Conservation (phyloP, 2,888 invertebrate genomes). For the Rhagium mordax region DNA sequence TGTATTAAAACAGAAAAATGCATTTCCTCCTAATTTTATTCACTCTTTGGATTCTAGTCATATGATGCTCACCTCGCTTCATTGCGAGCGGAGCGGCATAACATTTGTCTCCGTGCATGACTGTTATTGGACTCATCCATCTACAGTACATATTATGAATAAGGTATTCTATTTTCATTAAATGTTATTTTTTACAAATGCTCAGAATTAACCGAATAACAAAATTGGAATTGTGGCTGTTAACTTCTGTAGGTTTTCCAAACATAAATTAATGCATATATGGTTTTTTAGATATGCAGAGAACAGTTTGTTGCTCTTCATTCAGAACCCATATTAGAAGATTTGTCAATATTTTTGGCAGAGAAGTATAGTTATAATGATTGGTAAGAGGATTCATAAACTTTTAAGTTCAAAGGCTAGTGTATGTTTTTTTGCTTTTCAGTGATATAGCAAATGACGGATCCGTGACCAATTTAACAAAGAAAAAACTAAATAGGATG, state of each 20-base stretch:
- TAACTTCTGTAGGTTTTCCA: too few relatives aligned
- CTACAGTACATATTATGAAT: conserved; percentile 90
- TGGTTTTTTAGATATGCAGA: conserved; percentile 86
- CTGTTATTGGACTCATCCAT: conserved; percentile 99
- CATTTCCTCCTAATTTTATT: conserved; percentile 99
- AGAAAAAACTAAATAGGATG: conserved; percentile 76
- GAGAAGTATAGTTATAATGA: conserved; percentile 78
- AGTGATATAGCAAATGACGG: conserved; percentile 72
- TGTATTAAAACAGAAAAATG: conserved; percentile 92
- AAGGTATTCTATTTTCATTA: conserved; percentile 72
- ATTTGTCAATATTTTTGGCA: conserved; percentile 84
- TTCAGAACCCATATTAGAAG: conserved; percentile 91
- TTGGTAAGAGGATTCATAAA: conserved; percentile 70
- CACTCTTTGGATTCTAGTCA: conserved; percentile 98
- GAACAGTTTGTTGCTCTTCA: conserved; percentile 98
- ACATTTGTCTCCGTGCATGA: conserved; percentile 99
- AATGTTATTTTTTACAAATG: neutral
- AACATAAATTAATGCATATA: too few relatives aligned
- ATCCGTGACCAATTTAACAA: conserved; percentile 73
- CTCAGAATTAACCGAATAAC: neutral
- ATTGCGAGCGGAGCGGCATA: conserved; percentile 85
- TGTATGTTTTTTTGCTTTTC: conserved; percentile 55
- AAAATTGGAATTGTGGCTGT: too few relatives aligned
- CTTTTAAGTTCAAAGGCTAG: conserved; percentile 29
- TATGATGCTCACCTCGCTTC: conserved; percentile 98